phyloP scores from a whole-genome alignment of 2,797 vertebrate species.

The Coilia nasus region DNA sequence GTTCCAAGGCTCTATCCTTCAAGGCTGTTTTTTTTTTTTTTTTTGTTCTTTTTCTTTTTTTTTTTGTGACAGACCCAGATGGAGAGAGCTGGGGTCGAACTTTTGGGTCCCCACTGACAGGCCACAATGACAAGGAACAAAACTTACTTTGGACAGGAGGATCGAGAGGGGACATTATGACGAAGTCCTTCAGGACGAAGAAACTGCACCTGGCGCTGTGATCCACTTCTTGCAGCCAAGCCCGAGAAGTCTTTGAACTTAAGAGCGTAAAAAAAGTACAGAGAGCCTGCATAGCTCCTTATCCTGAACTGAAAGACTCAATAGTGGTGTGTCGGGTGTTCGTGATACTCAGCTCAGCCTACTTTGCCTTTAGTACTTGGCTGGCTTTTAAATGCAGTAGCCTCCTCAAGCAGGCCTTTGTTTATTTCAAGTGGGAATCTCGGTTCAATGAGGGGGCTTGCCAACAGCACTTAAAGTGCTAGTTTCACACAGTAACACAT shows the following conservation, averaged over 20 bases:
- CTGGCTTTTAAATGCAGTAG: not conserved
- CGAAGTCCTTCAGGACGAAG: not conserved
- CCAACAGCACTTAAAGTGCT: not conserved
- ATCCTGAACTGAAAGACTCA: too few relatives aligned
- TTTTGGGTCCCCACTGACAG: not conserved
- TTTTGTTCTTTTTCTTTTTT: not conserved
- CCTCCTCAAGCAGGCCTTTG: not conserved
- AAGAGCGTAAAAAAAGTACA: not conserved
- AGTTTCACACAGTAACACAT: not conserved
- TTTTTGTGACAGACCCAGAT: not conserved
- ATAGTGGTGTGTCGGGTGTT: too few relatives aligned
- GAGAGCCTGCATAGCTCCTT: too few relatives aligned
- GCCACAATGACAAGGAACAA: not conserved
- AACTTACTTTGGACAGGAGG: not conserved
- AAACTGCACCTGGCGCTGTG: not conserved
- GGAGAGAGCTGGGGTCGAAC: not conserved
- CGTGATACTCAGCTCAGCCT: too few relatives aligned
- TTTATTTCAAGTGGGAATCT: conserved; percentile 8
- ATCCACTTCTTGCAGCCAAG: not conserved
- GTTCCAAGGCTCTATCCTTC: not conserved
- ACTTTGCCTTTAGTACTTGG: too few relatives aligned
- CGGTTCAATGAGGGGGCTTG: not conserved
- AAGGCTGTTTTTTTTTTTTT: not conserved
- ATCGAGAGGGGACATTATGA: not conserved
- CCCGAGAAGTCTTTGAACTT: not conserved